Evolutionary conservation across 2,888 invertebrate species (phyloP), one percentile per base, ranked within the genome.

Genomic region (Caenorhabditis drosophilae): DNA sequence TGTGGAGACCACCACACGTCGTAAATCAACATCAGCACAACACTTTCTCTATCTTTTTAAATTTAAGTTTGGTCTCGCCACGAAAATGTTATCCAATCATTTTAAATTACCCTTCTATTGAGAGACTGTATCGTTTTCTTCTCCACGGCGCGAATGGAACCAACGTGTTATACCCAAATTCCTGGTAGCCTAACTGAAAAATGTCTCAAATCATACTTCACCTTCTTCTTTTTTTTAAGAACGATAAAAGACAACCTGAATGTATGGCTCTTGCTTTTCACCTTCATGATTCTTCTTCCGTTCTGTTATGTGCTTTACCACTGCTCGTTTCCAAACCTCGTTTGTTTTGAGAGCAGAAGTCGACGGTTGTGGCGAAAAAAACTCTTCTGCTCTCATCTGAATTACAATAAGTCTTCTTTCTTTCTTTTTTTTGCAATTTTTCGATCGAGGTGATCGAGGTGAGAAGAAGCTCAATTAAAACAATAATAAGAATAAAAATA

Each of bases 111-210:
- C 76, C 76, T 26, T 71, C 57, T 20, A 76, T 48, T 23, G 66
- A 66, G 22, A 75, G 49, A n/a, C 51, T 63, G 50, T 75, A 74
- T 23, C 68, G 64, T 59, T 69, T 72, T 35, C 67, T 56, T 25
- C 70, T 55, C 76, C 76, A 76, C 15, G 76, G 76, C 1, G 71
- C 71, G 18, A 58, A 60, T 6, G 66, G 57, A 22, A 61, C 31
- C 1, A 47, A 16, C 36, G 56, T 47, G 11, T 52, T 34, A 54
- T 72, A 69, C 23, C 72, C 72, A 34, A 72, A 67, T 7, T 52
- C 59, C 23, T 40, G 56, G 22, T 27, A 15, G n/a, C 31, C 56
- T 27, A 36, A 41, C 61, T 61, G 40, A 20, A 59, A 52, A 18
- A 35, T 4, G 27, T 38, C 4, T 20, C 36, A 27, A 9, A 11